Base-by-base conservation (phyloP, 2,888 invertebrate species). In the Andrena flavipes region DNA sequence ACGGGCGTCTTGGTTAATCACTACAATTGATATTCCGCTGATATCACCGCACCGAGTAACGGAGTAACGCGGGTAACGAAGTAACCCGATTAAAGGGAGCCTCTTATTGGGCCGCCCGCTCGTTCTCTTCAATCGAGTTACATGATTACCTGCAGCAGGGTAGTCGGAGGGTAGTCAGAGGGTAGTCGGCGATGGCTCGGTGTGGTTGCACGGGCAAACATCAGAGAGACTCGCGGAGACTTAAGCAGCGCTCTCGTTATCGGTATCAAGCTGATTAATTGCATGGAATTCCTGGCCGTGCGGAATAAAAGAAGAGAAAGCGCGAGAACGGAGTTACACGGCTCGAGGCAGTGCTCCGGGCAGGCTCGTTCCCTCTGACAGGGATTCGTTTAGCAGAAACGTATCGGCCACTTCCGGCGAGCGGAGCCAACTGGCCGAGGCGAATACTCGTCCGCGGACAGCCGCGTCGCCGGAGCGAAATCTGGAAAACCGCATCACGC, bases 1-100 rank as follows among this genome's bases (percentile, higher is more conserved):
- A 64, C 86, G 87, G 85, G 88, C 92, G 93, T 94, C 94, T 93
- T 90, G 90, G 93, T 93, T 94, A 94, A 94, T 94, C 93, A 94
- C 93, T 93, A 93, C 94, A 94, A 94, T 94, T 94, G 94, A 94
- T 94, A 94, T 94, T 94, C 94, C 93, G 91, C 89, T 92, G 93
- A 93, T 93, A 93, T 93, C 93, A 93, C 92, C 93, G 84, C 80
- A 87, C 87, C 88, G 90, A 88, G 91, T 92, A 92, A 93, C 92
- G 91, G 92, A 91, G 92, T 92, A 93, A 92, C 90, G 79, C 70
- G 89, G 56, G 91, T 93, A 93, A 93, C 91, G 92, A 93, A 91
- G 90, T 92, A 93, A 93, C 88, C 78, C 88, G 90, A 92, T 93
- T 92, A 91, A 92, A 93, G 92, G 90, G 90, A 91, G 90, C 90